Evolutionary conservation across 2,113 vertebrate genomes (phyloP).

Genomic region (Dolichallabes microphthalmus): DNA sequence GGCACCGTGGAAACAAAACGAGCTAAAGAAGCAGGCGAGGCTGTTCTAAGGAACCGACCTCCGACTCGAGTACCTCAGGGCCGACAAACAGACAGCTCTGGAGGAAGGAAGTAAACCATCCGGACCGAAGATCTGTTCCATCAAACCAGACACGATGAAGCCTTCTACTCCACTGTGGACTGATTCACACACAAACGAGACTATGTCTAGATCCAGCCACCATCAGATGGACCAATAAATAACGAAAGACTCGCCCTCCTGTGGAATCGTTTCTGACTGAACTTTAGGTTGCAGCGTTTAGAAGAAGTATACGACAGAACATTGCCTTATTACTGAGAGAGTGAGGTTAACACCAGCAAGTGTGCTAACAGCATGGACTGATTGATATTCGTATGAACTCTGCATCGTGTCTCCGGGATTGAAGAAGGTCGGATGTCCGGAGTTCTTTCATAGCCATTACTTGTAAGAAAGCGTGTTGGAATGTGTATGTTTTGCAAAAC

Average conservation of each 20-base stretch:
- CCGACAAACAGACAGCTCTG: background rate
- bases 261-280: background rate
- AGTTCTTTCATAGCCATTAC: conserved; percentile 1
- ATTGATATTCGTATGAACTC: background rate
- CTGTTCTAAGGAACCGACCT: conserved; percentile 78
- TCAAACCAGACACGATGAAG: background rate
- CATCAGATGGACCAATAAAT: background rate
- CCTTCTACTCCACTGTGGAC: background rate
- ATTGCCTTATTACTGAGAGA: conserved; percentile 27
- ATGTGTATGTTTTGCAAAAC: conserved; percentile 16
- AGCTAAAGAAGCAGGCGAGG: conserved; percentile 92
- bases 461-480: background rate
- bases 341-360: conserved; percentile 36
- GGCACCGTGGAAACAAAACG: conserved; percentile 94
- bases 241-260: background rate
- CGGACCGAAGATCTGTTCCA: too few relatives aligned
- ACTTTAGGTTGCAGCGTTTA: conserved; percentile 4
- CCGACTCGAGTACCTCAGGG: background rate
- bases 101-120: background rate
- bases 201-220: background rate
- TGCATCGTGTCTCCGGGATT: background rate
- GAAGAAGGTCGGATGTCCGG: background rate
- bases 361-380: background rate
- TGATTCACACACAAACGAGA: background rate
- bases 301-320: background rate